phyloP scores from a whole-genome alignment of 2,888 invertebrate species.

The Fragum fragum region DNA sequence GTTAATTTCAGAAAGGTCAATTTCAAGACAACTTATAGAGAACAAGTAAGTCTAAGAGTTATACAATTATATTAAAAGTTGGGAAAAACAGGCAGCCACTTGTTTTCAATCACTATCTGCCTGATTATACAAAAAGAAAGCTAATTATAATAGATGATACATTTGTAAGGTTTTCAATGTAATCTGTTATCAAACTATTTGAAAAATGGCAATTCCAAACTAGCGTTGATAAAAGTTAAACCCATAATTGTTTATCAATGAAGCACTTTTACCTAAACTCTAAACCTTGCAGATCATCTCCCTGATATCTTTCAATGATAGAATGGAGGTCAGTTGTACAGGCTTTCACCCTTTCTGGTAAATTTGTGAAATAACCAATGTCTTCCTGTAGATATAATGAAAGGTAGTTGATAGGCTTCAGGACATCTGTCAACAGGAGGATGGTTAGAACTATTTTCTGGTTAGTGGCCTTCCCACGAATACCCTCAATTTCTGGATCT shows the following conservation, averaged over 20 bases:
- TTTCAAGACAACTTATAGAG: too few species aligned
- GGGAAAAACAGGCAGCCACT: too few species aligned
- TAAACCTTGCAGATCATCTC: slow-evolving; percentile 9
- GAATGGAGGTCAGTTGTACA: slow-evolving; percentile 16
- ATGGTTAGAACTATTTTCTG: slow-evolving; percentile 23
- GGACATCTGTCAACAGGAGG: slow-evolving; percentile 35
- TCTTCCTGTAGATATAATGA: slow-evolving; percentile 39
- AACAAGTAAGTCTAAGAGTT: too few species aligned
- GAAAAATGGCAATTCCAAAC: background rate
- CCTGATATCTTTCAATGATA: slow-evolving; percentile 18
- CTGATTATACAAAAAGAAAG: too few species aligned
- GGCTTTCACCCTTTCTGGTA: slow-evolving; percentile 34
- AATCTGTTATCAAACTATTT: too few species aligned
- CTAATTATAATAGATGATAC: too few species aligned
- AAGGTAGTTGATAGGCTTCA: slow-evolving; percentile 40
- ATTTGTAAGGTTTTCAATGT: too few species aligned
- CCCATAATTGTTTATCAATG: too few species aligned
- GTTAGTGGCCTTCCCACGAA: slow-evolving; percentile 21
- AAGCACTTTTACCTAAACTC: slow-evolving; percentile 28
- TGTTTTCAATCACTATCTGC: too few species aligned
- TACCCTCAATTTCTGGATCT: slow-evolving; percentile 30
- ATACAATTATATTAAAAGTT: too few species aligned
- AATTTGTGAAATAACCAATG: slow-evolving; percentile 31
- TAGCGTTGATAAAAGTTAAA: too few species aligned
- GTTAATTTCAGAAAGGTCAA: too few species aligned